phyloP scores from a whole-genome alignment of 2,113 vertebrate species.

The Nestor notabilis region DNA sequence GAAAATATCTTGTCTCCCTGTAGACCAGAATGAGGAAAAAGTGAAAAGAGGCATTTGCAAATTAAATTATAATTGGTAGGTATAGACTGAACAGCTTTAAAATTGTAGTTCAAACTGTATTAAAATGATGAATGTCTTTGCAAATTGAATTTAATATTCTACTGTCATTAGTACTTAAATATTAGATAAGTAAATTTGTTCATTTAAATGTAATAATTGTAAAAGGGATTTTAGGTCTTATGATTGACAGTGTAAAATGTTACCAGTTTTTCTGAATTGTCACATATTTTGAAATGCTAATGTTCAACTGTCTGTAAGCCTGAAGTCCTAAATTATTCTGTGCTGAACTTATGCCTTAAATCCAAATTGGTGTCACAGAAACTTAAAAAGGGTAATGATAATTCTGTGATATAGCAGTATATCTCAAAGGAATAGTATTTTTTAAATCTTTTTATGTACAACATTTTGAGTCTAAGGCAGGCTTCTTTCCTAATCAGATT shows the following conservation, averaged over 20 bases:
- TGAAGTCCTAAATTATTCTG: neutral
- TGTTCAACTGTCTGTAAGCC: neutral
- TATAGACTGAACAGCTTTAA: neutral
- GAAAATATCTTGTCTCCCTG: neutral
- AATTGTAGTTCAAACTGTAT: neutral
- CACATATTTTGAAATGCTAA: constrained; percentile 21
- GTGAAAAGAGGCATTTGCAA: neutral
- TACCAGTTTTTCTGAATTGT: neutral
- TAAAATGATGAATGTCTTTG: constrained; percentile 20
- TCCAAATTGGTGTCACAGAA: neutral
- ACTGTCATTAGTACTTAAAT: constrained; percentile 12
- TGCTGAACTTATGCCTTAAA: neutral
- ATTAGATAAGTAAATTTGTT: constrained; percentile 26
- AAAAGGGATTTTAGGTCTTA: constrained; percentile 1
- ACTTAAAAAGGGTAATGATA: neutral
- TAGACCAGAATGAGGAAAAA: neutral
- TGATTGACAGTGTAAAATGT: constrained; percentile 6
- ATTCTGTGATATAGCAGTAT: neutral
- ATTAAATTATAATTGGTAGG: constrained; percentile 23
- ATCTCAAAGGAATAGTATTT: neutral
- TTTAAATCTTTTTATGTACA: neutral
- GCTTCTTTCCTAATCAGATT: neutral
- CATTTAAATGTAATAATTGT: neutral
- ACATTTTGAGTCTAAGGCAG: neutral
- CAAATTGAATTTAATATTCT: constrained; percentile 28